A percentile compares a stretch with the other conserved stretches of the same genome.
These are phyloP conservation scores for Hylia prasina DNA, from an alignment of 2,113 vertebrate genomes.

Conservation along the genomic window DNA sequence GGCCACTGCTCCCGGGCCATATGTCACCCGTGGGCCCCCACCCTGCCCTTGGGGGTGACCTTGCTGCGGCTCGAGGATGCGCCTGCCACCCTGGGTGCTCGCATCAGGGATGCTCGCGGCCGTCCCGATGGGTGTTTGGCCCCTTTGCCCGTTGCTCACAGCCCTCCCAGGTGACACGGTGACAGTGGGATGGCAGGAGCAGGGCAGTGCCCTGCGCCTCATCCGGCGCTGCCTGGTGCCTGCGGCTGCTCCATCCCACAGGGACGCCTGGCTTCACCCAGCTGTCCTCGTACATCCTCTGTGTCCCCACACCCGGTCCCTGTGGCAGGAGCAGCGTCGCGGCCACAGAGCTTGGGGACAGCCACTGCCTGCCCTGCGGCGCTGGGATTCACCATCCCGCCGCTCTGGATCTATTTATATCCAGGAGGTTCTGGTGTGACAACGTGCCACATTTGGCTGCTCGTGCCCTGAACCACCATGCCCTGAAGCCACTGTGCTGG, in stretches of 20 bases:
- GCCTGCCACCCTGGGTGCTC: not conserved
- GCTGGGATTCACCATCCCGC: slow-evolving; percentile 36
- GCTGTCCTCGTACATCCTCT: not conserved
- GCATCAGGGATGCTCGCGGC: not conserved
- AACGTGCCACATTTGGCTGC: not conserved
- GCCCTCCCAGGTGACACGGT: not conserved
- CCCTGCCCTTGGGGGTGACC: slow-evolving; percentile 57
- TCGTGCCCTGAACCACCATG: not conserved
- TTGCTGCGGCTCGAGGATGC: not conserved
- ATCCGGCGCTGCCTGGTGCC: not conserved
- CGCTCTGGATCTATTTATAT: slow-evolving; percentile 30
- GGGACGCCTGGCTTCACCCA: not conserved
- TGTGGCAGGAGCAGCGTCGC: not conserved
- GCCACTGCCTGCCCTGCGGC: slow-evolving; percentile 37
- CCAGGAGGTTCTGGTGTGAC: slow-evolving; percentile 12
- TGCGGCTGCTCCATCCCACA: not conserved
- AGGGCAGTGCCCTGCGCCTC: not conserved
- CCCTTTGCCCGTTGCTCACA: fast-evolving
- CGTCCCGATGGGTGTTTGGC: not conserved
- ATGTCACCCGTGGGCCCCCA: slow-evolving; percentile 31
- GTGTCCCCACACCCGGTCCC: not conserved
- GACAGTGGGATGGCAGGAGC: not conserved
- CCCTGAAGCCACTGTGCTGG: not conserved
- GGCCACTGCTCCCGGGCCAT: not conserved
- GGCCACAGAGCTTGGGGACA: not conserved